A percentile compares a stretch with the other conserved stretches of the same genome.
These are phyloP conservation scores for Cynopterus brachyotis DNA, from an alignment of 2,113 vertebrate species.

Conservation along the genomic window DNA sequence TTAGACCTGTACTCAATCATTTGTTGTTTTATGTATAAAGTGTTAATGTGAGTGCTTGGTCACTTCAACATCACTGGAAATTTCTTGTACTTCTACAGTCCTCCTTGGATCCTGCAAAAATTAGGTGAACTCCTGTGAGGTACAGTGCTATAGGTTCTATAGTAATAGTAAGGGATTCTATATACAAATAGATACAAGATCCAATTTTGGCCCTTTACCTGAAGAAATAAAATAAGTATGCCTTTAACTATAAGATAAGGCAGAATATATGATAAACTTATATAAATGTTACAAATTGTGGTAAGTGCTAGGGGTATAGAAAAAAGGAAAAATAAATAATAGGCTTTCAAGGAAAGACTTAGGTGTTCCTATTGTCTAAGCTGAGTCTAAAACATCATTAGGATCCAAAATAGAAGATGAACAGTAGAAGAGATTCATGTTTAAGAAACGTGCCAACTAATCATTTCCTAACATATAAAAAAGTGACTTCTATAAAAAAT, in stretches of 20 bases:
- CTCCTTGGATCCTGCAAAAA: background rate
- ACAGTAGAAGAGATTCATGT: background rate
- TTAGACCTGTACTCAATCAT: background rate
- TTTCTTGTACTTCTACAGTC: background rate
- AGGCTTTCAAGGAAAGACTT: background rate
- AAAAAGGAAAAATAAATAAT: background rate
- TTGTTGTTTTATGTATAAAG: background rate
- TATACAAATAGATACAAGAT: background rate
- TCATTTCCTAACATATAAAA: background rate
- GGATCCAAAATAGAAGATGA: background rate
- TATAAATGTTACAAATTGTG: background rate
- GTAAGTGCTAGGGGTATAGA: background rate
- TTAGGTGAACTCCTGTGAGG: background rate
- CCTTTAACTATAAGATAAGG: background rate
- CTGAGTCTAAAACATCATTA: background rate
- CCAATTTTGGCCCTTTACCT: background rate
- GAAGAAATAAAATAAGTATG: slow-evolving; percentile 32
- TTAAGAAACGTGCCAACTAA: background rate
- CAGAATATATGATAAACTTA: background rate
- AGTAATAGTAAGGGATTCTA: background rate
- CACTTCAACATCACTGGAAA: background rate
- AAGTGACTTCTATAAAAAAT: background rate
- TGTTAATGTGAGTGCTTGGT: background rate
- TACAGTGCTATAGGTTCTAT: background rate
- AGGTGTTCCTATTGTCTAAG: background rate